Conservation (phyloP, 1,140 invertebrate species). For the Drosophila elegans region DNA sequence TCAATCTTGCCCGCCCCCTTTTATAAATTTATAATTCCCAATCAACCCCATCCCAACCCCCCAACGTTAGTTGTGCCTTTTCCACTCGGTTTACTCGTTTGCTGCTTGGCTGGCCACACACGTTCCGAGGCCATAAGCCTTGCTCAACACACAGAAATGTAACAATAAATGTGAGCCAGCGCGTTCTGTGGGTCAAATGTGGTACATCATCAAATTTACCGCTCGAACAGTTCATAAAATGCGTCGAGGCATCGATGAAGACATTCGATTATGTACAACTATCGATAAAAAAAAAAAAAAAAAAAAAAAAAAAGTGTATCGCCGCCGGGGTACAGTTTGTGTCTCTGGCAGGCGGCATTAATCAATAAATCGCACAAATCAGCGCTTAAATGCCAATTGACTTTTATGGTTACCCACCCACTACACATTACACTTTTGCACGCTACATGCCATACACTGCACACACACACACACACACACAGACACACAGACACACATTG, state of each 20-base stretch:
- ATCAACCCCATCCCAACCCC: not conserved
- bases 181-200: constrained; percentile 44
- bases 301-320: constrained; percentile 32
- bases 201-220: constrained; percentile 75
- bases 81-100: constrained; percentile 57
- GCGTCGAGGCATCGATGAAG: constrained; percentile 50
- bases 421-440: no score
- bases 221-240: constrained; percentile 65
- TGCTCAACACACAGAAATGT: constrained; percentile 6
- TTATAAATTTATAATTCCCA: constrained; percentile 46
- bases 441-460: not conserved
- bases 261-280: constrained; percentile 41
- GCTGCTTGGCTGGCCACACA: constrained; percentile 68
- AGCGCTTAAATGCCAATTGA: constrained; percentile 73
- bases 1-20: constrained; percentile 4
- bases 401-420: constrained; percentile 51
- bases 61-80: constrained; percentile 18
- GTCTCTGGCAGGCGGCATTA: constrained; percentile 24
- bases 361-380: constrained; percentile 75
- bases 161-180: constrained; percentile 20
- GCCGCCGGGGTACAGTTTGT: not conserved
- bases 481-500: constrained; percentile 1
- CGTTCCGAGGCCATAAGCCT: constrained; percentile 38
- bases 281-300: constrained; percentile 60
- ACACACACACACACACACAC: not conserved